These are phyloP conservation scores for Tipula unca DNA, from an alignment of 2,888 invertebrate genomes.

Conservation along the genomic window DNA sequence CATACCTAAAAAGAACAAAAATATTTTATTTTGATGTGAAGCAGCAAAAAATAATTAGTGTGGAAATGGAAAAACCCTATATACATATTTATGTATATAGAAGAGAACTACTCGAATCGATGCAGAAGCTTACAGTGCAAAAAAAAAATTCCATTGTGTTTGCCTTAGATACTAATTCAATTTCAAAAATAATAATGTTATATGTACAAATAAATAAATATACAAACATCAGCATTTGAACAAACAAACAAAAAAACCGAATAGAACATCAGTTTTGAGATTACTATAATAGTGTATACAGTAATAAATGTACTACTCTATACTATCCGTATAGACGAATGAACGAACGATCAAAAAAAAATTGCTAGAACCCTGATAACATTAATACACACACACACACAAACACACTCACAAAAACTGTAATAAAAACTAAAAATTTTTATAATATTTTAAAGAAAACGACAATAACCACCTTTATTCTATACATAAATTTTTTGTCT, in stretches of 20 bases:
- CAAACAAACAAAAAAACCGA: background rate
- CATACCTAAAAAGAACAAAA: background rate
- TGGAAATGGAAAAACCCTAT: background rate
- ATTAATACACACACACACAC: background rate
- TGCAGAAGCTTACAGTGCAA: background rate
- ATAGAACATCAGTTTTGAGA: background rate
- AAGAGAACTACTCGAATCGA: background rate
- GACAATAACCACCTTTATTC: constrained; percentile 17
- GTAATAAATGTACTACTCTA: background rate
- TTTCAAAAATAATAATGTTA: background rate
- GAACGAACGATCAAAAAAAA: background rate
- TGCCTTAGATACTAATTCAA: background rate
- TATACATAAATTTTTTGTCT: background rate
- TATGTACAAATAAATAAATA: background rate
- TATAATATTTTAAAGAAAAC: constrained; percentile 8
- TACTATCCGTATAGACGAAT: background rate
- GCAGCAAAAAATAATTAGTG: background rate
- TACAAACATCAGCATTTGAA: background rate
- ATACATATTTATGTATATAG: too few relatives aligned
- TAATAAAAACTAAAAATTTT: constrained; percentile 3
- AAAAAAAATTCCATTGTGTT: background rate
- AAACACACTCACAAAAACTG: background rate
- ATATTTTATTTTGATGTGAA: background rate
- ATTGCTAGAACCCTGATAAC: background rate
- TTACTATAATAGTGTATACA: background rate